phyloP scores from a whole-genome alignment of 92 coral and sea anemone genomes.

The Paragorgia papillata region DNA sequence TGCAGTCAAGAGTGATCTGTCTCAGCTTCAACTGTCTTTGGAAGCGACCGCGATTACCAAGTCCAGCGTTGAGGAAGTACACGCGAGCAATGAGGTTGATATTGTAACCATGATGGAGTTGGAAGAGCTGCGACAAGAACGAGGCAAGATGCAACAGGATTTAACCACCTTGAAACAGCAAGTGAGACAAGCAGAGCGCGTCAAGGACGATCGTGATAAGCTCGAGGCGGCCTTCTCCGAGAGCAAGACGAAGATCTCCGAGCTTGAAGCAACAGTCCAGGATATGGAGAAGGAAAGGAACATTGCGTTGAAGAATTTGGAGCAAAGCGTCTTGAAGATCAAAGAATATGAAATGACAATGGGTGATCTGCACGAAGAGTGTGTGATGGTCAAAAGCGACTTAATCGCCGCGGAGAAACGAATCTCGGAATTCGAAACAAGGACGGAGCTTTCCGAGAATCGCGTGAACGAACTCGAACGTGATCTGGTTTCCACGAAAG shows the following conservation, averaged over 20 bases:
- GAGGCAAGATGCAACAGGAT: conserved; percentile 12
- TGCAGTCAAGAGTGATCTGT: conserved; percentile 13
- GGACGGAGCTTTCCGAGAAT: background rate
- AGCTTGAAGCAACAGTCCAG: conserved; percentile 60
- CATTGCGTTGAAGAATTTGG: conserved; percentile 15
- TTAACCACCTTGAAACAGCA: conserved; percentile 14
- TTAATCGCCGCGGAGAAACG: conserved; percentile 23
- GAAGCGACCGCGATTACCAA: conserved; percentile 14
- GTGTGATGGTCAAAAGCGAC: conserved; percentile 13
- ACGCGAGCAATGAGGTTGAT: conserved; percentile 4
- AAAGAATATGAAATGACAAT: conserved; percentile 15
- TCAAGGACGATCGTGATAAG: conserved; percentile 6
- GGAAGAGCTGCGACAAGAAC: conserved; percentile 14
- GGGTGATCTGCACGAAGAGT: conserved; percentile 7
- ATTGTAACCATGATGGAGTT: conserved; percentile 7
- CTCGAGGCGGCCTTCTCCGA: conserved; percentile 21
- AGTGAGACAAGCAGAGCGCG: conserved; percentile 23
- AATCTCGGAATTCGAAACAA: conserved; percentile 33
- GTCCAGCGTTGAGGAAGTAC: background rate
- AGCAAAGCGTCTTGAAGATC: conserved; percentile 9
- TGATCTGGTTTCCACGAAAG: conserved; percentile 20
- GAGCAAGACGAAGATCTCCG: conserved; percentile 55
- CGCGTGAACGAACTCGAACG: conserved; percentile 19
- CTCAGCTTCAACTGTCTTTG: conserved; percentile 13
- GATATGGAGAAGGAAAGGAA: conserved; percentile 55